These are phyloP conservation scores for Cololabis saira DNA, from an alignment of 2,113 vertebrate species.

Conservation along the genomic window DNA sequence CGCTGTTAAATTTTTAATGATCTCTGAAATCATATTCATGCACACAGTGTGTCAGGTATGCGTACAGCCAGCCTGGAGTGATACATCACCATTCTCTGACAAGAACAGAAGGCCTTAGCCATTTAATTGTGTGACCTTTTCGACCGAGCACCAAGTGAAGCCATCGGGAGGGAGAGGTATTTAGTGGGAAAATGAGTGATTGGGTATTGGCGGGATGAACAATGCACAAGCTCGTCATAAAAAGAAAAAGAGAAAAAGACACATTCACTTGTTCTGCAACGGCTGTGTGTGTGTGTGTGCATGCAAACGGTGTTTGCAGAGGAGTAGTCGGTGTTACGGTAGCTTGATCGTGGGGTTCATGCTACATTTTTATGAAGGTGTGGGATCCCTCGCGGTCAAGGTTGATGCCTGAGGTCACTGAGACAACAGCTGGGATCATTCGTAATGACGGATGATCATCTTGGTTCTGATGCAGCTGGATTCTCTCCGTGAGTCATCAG, in stretches of 20 bases:
- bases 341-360: constrained; percentile 35
- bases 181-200: constrained; percentile 75
- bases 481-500: neutral
- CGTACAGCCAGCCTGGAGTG: constrained; percentile 80
- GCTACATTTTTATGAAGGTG: constrained; percentile 48
- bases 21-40: constrained; percentile 86
- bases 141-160: constrained; percentile 73
- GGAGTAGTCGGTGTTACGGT: constrained; percentile 7
- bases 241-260: constrained; percentile 77
- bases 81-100: constrained; percentile 84
- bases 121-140: constrained; percentile 85
- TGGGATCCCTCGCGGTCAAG: constrained; percentile 53
- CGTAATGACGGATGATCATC: constrained; percentile 64
- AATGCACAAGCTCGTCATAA: constrained; percentile 71
- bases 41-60: constrained; percentile 82
- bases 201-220: constrained; percentile 73
- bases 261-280: no score
- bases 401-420: constrained; percentile 44
- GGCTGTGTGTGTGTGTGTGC: neutral
- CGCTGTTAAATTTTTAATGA: constrained; percentile 87
- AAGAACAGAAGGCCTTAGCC: constrained; percentile 81
- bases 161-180: constrained; percentile 72
- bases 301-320: constrained; percentile 27
- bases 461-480: constrained; percentile 31
- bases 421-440: constrained; percentile 63